Conservation (phyloP, 2,888 invertebrate genomes). For the Meiosimyza platycephala region DNA sequence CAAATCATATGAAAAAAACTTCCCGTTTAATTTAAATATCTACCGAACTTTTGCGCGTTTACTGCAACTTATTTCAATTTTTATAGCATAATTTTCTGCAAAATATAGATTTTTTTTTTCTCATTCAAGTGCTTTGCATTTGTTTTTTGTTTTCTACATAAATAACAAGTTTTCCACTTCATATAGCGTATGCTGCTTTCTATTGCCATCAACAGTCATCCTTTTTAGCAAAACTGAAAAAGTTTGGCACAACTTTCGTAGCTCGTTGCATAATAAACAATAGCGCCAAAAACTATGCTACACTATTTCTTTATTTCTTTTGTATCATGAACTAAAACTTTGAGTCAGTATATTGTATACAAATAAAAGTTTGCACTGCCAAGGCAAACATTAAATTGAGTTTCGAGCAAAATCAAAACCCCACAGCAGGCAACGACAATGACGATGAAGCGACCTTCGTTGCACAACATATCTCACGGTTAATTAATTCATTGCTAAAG, state of each 20-base stretch:
- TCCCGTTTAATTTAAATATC: too few species aligned
- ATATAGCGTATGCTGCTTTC: too few species aligned
- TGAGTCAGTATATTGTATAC: background rate
- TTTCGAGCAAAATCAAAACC: background rate
- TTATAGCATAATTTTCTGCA: too few species aligned
- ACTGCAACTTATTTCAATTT: too few species aligned
- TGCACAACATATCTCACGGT: conserved; percentile 27
- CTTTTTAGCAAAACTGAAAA: background rate
- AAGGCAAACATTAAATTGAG: conserved; percentile 1
- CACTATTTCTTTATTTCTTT: background rate
- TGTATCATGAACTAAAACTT: background rate
- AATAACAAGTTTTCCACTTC: too few species aligned
- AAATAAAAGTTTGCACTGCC: background rate
- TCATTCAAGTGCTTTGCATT: too few species aligned
- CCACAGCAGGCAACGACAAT: background rate
- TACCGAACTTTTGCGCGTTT: too few species aligned
- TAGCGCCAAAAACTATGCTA: conserved; percentile 2
- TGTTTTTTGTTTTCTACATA: too few species aligned
- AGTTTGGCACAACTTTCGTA: background rate
- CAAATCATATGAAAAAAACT: too few species aligned
- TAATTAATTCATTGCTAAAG: conserved; percentile 33
- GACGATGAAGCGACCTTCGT: background rate
- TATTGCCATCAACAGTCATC: too few species aligned
- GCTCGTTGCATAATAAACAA: background rate
- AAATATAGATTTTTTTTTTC: too few species aligned